A percentile compares a stretch with the other conserved stretches of the same genome.
Evolutionary conservation across 1,140 invertebrate species (phyloP).

Genomic region (Agrilus planipennis): DNA sequence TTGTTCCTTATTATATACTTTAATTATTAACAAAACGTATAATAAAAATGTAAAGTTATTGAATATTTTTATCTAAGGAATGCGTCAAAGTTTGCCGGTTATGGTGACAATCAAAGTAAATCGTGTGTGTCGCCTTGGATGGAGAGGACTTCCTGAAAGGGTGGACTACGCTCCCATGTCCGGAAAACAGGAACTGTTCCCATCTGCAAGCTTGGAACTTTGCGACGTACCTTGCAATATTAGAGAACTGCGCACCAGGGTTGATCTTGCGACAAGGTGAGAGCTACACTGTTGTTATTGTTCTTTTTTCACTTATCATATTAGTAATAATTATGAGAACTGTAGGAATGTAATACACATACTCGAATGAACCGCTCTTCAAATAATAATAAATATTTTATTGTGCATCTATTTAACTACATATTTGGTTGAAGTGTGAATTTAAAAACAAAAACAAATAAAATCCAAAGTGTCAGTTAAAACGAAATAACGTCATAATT

Average conservation of each 20-base stretch:
- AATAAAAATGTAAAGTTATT: background rate
- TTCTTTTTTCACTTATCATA: no score
- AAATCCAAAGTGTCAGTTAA: no score
- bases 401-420: no score
- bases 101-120: constrained; percentile 90
- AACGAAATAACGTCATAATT: no score
- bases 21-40: no score
- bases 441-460: no score
- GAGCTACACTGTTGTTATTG: background rate
- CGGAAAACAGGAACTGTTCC: constrained; percentile 67
- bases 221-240: constrained; percentile 74
- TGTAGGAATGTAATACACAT: no score
- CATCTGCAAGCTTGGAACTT: constrained; percentile 72
- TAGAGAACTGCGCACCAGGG: constrained; percentile 50
- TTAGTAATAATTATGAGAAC: no score
- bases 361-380: no score
- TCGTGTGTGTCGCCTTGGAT: constrained; percentile 41
- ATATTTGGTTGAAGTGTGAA: no score
- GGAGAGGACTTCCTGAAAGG: constrained; percentile 70
- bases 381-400: no score
- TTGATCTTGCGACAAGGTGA: constrained; percentile 45
- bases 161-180: constrained; percentile 84
- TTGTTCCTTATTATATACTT: no score
- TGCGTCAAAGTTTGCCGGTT: constrained; percentile 77
- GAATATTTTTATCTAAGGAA: constrained; percentile 41